A percentile compares a stretch with the other conserved stretches of the same genome.
phyloP scores from a whole-genome alignment of 2,113 vertebrate genomes.

The Istiophorus platypterus region DNA sequence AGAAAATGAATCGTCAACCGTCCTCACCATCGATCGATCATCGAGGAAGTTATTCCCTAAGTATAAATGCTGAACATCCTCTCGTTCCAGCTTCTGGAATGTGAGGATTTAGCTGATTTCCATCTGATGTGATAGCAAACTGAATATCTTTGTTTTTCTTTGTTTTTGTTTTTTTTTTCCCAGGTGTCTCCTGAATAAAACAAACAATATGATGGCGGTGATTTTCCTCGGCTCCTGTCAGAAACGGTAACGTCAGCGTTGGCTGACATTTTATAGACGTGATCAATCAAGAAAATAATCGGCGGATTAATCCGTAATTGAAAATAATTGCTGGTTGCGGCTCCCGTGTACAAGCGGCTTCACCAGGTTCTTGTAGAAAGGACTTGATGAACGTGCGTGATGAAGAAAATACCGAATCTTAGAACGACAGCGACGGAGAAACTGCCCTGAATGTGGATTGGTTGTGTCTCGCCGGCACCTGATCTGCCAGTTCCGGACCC shows the following conservation, averaged over 20 bases:
- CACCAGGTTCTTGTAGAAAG: neutral
- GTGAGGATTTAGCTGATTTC: neutral
- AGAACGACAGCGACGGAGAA: neutral
- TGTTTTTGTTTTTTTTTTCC: too few species aligned
- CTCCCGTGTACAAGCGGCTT: neutral
- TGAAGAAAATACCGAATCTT: neutral
- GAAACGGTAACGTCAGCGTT: too few species aligned
- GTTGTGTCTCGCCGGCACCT: neutral
- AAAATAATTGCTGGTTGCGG: neutral
- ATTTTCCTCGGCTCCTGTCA: neutral
- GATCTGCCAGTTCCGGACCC: neutral
- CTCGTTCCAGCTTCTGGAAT: neutral
- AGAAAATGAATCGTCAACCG: neutral
- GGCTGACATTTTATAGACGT: neutral
- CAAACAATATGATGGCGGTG: neutral
- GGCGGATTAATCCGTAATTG: neutral
- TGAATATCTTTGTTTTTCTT: slow-evolving; percentile 8
- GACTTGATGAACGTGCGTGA: neutral
- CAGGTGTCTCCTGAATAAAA: too few species aligned
- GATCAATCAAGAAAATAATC: neutral
- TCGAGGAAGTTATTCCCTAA: too few species aligned
- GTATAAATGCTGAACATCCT: too few species aligned
- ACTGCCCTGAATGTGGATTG: neutral
- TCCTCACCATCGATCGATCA: too few species aligned
- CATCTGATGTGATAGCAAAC: neutral